Percentiles rank a stretch among this genome's conserved stretches.
These are phyloP conservation scores for Tachycineta bicolor DNA, from an alignment of 2,113 vertebrate genomes.

Conservation along the genomic window DNA sequence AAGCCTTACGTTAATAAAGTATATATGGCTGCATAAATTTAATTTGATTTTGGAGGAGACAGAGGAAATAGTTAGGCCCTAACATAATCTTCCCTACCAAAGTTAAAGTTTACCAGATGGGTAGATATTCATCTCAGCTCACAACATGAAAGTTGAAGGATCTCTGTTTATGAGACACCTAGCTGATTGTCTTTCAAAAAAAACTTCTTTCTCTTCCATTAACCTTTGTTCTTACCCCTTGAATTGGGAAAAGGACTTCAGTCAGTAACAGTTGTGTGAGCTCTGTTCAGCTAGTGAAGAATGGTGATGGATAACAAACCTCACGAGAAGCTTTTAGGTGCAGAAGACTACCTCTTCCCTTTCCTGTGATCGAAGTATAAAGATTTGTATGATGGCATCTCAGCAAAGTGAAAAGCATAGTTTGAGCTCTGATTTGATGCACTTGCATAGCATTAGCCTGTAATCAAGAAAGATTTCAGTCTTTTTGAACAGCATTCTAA, in stretches of 20 bases:
- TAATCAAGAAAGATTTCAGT: not conserved
- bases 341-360: not conserved
- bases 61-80: not conserved
- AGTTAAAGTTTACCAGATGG: not conserved
- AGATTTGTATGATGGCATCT: not conserved
- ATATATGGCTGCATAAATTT: not conserved
- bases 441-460: not conserved
- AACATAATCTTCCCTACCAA: not conserved
- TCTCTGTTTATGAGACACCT: not conserved
- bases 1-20: not conserved
- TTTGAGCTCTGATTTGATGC: not conserved
- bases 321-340: not conserved
- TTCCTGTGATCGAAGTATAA: not conserved
- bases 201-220: not conserved
- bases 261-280: not conserved
- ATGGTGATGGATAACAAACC: not conserved
- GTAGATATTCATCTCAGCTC: not conserved
- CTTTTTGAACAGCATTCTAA: not conserved
- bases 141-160: not conserved
- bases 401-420: not conserved
- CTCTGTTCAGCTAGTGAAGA: not conserved
- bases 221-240: not conserved
- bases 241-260: not conserved
- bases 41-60: not conserved
- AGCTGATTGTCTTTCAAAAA: not conserved